Base-by-base conservation (phyloP, 2,888 invertebrate species). In the Eupithecia vulgata region DNA sequence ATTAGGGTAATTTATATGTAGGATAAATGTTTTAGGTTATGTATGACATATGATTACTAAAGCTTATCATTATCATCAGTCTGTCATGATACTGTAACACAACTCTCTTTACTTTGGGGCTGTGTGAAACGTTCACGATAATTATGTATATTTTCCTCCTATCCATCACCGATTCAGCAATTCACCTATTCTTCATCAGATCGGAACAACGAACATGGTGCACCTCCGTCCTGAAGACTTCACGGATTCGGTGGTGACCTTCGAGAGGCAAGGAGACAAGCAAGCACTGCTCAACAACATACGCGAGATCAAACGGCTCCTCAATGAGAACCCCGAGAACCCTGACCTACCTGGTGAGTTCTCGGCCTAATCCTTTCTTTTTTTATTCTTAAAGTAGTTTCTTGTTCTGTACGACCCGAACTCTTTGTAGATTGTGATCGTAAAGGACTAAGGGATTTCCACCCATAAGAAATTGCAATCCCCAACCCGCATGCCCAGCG, bases 301-400 rank as follows among this genome's bases (percentile, higher is more conserved):
- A 73, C 83, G 85, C 35, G 88, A 90, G 81, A 84, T 93, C 73
- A 89, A 87, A 70, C 81, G 88, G 7, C 84, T 89, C 72, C 85
- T 92, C 42, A 93, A 93, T 70, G 90, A 90, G 71, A 90, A 92
- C 76, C 93, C 92, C 0, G 92, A 93, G 74, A 87, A 90, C 70
- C 88, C 91, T 34, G 88, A 92, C 70, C 84, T 89, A 70, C 82
- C 83, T 72, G 88, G 93, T 92, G 79, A 83, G 73, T 77, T 48
- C 8, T n/a, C n/a, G n/a, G 48, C 48, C n/a, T n/a, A n/a, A n/a
- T 30, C 48, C 3, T 21, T 48, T n/a, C 48, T 48, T n/a, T 4
- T 30, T 30, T n/a, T n/a, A n/a, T n/a, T 30, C 30, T 30, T 30
- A 30, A 30, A 30, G 30, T 30, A 30, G 30, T 1, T 30, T 4